A percentile compares a stretch with the other conserved stretches of the same genome.
Conservation (phyloP, 2,888 invertebrate genomes). For the Pseudeuparius sepicola region DNA sequence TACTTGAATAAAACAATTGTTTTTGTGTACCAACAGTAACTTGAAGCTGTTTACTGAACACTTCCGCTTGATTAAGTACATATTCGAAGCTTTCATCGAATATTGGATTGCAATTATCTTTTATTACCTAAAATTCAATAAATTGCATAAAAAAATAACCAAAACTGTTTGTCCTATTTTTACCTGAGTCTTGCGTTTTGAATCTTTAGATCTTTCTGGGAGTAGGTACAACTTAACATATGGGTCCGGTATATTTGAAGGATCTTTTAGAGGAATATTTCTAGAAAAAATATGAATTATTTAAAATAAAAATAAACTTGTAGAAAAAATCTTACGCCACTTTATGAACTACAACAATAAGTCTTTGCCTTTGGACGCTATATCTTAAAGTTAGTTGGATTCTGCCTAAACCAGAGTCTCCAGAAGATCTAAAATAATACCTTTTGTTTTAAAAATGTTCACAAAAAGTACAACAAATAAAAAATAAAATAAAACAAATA, state of each 20-base stretch:
- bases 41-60: slow-evolving; percentile 67
- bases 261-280: slow-evolving; percentile 70
- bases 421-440: slow-evolving; percentile 48
- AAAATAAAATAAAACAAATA: too few species aligned
- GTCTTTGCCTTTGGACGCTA: slow-evolving; percentile 70
- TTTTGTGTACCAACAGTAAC: slow-evolving; percentile 84
- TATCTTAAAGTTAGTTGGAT: slow-evolving; percentile 80
- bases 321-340: slow-evolving; percentile 59
- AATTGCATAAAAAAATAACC: slow-evolving; percentile 11
- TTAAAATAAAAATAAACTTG: slow-evolving; percentile 58
- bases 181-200: slow-evolving; percentile 77
- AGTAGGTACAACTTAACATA: slow-evolving; percentile 80
- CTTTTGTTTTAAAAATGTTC: too few species aligned
- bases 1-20: slow-evolving; percentile 68
- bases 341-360: slow-evolving; percentile 80
- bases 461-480: too few species aligned
- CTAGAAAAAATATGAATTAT: slow-evolving; percentile 35
- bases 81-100: slow-evolving; percentile 91
- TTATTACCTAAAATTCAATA: slow-evolving; percentile 47
- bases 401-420: slow-evolving; percentile 65
- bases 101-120: slow-evolving; percentile 83
- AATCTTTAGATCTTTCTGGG: slow-evolving; percentile 75
- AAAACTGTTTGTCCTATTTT: too few species aligned
- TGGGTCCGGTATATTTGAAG: slow-evolving; percentile 75
- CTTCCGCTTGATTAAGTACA: slow-evolving; percentile 69